Percentiles rank a stretch among this genome's conserved stretches.
phyloP scores from a whole-genome alignment of 64 coral and sea anemone species.

The Hydrozoanthus tunicans region DNA sequence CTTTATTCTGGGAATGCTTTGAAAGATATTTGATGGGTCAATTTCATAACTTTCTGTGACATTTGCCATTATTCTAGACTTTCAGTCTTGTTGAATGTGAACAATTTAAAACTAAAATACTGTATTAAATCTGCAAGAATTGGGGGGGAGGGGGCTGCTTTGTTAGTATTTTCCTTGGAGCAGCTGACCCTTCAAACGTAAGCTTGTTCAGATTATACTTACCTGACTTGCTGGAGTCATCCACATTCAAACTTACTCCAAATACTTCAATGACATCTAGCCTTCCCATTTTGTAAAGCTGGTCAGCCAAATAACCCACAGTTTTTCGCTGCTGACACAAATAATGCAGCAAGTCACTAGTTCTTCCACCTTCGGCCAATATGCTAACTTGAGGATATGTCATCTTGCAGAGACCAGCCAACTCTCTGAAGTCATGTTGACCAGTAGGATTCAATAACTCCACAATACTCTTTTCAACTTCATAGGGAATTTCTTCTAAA shows the following conservation, averaged over 20 bases:
- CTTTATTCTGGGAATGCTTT: too few relatives aligned
- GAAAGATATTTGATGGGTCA: too few relatives aligned
- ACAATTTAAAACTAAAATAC: too few relatives aligned
- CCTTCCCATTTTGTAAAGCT: conserved; percentile 9
- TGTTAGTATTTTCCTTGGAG: too few relatives aligned
- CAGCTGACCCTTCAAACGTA: too few relatives aligned
- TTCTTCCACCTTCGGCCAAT: conserved; percentile 16
- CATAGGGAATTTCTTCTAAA: conserved; percentile 33
- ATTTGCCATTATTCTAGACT: too few relatives aligned
- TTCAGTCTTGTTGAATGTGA: too few relatives aligned
- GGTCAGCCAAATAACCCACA: conserved; percentile 31
- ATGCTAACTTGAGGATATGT: neutral
- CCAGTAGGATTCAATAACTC: neutral
- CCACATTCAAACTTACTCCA: neutral
- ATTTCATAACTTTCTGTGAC: too few relatives aligned
- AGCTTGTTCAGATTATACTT: neutral
- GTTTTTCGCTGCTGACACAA: neutral
- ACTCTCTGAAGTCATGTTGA: neutral
- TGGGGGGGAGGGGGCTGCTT: too few relatives aligned
- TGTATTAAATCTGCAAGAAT: too few relatives aligned
- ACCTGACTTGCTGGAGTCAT: neutral
- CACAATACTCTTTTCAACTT: neutral
- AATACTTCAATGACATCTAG: conserved; percentile 44
- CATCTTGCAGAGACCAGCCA: conserved; percentile 19
- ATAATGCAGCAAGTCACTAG: neutral